Evolutionary conservation across 2,888 invertebrate genomes (phyloP).

Genomic region (Atrina japonica): DNA sequence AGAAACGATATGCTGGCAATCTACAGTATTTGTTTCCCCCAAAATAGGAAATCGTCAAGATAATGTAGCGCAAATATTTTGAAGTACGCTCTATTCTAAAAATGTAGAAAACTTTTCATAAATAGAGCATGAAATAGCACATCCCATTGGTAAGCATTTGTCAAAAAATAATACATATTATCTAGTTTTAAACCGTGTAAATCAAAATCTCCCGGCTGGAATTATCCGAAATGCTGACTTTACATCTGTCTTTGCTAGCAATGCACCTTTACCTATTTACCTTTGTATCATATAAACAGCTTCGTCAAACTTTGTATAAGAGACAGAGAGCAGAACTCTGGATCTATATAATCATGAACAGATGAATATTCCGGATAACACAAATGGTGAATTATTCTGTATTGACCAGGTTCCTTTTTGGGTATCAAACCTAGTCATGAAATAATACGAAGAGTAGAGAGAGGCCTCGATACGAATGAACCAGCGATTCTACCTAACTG

Average conservation of each 20-base stretch:
- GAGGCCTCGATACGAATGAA: conserved; percentile 25
- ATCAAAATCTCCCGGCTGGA: conserved; percentile 14
- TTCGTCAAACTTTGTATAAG: conserved; percentile 48
- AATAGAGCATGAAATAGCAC: background rate
- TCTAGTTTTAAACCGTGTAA: conserved; percentile 24
- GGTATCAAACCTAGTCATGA: conserved; percentile 36
- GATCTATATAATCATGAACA: conserved; percentile 41
- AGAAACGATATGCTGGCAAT: too few species aligned
- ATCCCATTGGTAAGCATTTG: conserved; percentile 43
- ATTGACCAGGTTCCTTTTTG: conserved; percentile 34
- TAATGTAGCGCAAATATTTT: background rate
- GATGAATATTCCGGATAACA: conserved; percentile 36
- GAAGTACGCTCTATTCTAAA: too few species aligned
- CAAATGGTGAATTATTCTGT: conserved; percentile 42
- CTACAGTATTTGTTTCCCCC: too few species aligned
- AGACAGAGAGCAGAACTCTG: conserved; percentile 30
- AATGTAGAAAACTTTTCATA: too few species aligned
- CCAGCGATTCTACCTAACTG: conserved; percentile 18
- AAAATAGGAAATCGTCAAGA: too few species aligned
- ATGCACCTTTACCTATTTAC: conserved; percentile 20
- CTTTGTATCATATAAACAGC: conserved; percentile 42
- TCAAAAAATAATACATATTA: conserved; percentile 32
- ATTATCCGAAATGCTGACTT: conserved; percentile 26
- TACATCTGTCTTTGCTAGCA: conserved; percentile 26
- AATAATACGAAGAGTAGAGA: conserved; percentile 9